Evolutionary conservation across 2,888 invertebrate genomes (phyloP), one percentile per base, ranked within the genome.

Genomic region (Hydrotaea cyrtoneurina): DNA sequence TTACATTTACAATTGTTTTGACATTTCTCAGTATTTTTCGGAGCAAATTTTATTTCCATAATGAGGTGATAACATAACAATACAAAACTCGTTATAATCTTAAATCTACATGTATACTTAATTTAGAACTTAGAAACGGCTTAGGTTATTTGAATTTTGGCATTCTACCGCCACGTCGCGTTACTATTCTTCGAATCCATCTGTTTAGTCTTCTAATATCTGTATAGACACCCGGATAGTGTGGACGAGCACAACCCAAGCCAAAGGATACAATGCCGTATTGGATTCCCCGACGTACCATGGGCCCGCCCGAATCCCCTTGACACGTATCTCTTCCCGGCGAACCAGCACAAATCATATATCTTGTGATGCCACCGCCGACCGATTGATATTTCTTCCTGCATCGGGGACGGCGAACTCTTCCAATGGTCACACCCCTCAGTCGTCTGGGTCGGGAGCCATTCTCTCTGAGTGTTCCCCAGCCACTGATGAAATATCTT

Each of bases 301-400:
- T 43, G 11, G 79, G 79, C 8, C 79, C 74, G 21, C 79, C 79
- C 5, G 79, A 79, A 66, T 79, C 79, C 19, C 79, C 79, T 31
- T 55, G 43, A n/a, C 79, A 79, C 0, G 79, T 0, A 66, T 66
- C 79, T 66, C 43, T 74, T 1, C 19, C 39, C 1, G 55, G 57
- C 3, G 66, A 13, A 7, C 31, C 13, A 7, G 74, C 79, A 66
- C 79, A 79, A 43, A 79, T 26, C 4, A 66, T 73, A 23, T 43
- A 17, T 5, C 10, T 3, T 23, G 57, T 73, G 13, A 73, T 57
- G 7, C 17, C 31, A 15, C 31, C 19, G 2, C 17, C 11, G 13
- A 1, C 39, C 11, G 3, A 4, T 11, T 19, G 5, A 43, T 66
- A 66, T 43, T 43, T 66, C 2, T 8, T 19, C 1, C 43, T 17